These are phyloP conservation scores for Xestia c-nigrum DNA, from an alignment of 2,888 invertebrate genomes.

Conservation along the genomic window DNA sequence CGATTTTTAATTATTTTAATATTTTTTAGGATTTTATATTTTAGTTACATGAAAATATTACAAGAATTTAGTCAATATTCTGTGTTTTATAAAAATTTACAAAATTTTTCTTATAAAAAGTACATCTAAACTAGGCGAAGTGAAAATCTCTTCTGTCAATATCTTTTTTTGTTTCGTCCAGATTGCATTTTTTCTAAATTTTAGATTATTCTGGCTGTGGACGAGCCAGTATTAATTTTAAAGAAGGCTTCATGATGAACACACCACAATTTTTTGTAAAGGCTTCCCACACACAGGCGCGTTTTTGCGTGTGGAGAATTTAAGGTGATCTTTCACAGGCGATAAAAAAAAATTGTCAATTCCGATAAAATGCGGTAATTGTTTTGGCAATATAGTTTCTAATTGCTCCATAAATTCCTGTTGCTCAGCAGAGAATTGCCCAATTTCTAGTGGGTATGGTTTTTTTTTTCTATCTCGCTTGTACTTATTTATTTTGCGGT, in stretches of 20 bases:
- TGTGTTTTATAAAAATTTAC: slow-evolving; percentile 73
- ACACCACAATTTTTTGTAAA: not conserved
- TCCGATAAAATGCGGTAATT: not conserved
- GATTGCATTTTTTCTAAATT: slow-evolving; percentile 59
- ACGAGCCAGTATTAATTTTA: slow-evolving; percentile 8
- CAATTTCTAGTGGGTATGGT: not conserved
- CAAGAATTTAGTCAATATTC: slow-evolving; percentile 74
- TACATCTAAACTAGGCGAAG: slow-evolving; percentile 75
- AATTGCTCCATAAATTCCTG: not conserved
- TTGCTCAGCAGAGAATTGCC: not conserved
- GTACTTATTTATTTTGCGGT: not conserved
- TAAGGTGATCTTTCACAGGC: too few species aligned
- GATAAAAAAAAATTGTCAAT: not conserved
- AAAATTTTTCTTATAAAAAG: slow-evolving; percentile 73
- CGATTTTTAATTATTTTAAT: slow-evolving; percentile 58
- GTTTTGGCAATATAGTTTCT: not conserved
- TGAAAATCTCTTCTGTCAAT: slow-evolving; percentile 76
- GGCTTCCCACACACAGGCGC: not conserved
- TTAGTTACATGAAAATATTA: slow-evolving; percentile 66
- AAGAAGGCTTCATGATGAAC: slow-evolving; percentile 2
- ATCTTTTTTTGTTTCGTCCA: slow-evolving; percentile 67
- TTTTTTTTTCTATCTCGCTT: not conserved
- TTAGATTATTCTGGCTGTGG: slow-evolving; percentile 54
- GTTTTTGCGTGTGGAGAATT: too few species aligned
- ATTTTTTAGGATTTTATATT: slow-evolving; percentile 53